phyloP scores from a whole-genome alignment of 2,113 vertebrate species.

The Hippocampus abdominalis region DNA sequence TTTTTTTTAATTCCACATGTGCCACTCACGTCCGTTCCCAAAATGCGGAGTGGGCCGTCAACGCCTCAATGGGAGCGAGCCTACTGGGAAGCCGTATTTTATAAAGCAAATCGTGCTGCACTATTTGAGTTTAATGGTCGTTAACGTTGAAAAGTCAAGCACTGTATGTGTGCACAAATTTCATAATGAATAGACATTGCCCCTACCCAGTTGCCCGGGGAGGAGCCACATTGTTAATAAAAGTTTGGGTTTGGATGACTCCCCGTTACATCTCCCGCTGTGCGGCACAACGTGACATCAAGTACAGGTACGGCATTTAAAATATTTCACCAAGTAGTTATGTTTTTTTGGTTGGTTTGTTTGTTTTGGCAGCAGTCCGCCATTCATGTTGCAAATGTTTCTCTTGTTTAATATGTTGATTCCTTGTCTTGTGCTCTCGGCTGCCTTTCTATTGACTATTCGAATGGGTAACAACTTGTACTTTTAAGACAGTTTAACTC shows the following conservation, averaged over 20 bases:
- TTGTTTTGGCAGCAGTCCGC: not conserved
- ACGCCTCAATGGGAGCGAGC: no score
- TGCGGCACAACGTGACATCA: constrained; percentile 38
- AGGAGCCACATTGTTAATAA: constrained; percentile 7
- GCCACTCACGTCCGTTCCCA: no score
- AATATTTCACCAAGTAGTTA: not conserved
- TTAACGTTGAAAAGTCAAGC: not conserved
- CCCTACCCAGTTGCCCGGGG: not conserved
- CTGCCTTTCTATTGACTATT: not conserved
- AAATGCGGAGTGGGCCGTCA: no score
- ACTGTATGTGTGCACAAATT: not conserved
- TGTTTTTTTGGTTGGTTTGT: not conserved
- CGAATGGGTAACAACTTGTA: not conserved
- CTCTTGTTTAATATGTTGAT: not conserved
- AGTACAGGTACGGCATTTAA: constrained; percentile 46
- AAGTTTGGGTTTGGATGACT: constrained; percentile 8
- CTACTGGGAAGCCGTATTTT: no score
- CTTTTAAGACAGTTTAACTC: not conserved
- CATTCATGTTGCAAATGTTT: not conserved
- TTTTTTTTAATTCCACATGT: no score
- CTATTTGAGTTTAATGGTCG: no score
- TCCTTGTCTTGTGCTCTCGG: not conserved
- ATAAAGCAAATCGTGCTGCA: no score
- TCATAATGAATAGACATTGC: constrained; percentile 1
- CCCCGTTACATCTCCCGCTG: not conserved